A percentile compares a stretch with the other conserved stretches of the same genome.
These are phyloP conservation scores for Trypoxylon attenuatum DNA, from an alignment of 2,888 invertebrate species.

Conservation along the genomic window DNA sequence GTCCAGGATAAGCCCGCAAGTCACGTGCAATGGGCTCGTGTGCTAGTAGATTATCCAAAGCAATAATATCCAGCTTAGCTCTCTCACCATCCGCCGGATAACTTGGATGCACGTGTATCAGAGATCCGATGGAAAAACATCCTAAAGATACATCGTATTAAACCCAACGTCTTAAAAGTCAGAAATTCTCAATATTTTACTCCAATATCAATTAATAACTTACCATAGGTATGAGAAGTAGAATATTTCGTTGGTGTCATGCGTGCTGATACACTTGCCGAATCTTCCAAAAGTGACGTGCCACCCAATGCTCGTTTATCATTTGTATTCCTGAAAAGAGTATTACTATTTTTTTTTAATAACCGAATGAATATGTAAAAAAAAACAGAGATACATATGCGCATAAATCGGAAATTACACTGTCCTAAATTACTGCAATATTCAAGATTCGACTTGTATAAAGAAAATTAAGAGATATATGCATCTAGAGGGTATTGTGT, in stretches of 20 bases:
- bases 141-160: constrained; percentile 46
- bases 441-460: no score
- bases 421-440: no score
- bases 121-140: constrained; percentile 79
- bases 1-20: constrained; percentile 87
- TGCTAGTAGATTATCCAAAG: constrained; percentile 78
- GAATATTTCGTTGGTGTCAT: constrained; percentile 90
- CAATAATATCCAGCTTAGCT: constrained; percentile 85
- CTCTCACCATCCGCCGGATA: constrained; percentile 87
- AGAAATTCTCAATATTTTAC: constrained; percentile 42
- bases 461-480: no score
- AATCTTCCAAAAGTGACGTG: constrained; percentile 76
- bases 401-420: no score
- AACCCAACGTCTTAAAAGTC: background rate
- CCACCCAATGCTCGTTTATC: constrained; percentile 74
- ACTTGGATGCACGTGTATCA: constrained; percentile 86
- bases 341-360: background rate
- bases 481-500: no score
- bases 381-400: background rate
- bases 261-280: constrained; percentile 80
- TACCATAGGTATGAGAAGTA: constrained; percentile 83
- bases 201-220: no score
- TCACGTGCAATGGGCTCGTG: constrained; percentile 80
- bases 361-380: background rate
- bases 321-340: constrained; percentile 69